Evolutionary conservation across 2,797 vertebrate genomes (phyloP).

Genomic region (Valencia hispanica): DNA sequence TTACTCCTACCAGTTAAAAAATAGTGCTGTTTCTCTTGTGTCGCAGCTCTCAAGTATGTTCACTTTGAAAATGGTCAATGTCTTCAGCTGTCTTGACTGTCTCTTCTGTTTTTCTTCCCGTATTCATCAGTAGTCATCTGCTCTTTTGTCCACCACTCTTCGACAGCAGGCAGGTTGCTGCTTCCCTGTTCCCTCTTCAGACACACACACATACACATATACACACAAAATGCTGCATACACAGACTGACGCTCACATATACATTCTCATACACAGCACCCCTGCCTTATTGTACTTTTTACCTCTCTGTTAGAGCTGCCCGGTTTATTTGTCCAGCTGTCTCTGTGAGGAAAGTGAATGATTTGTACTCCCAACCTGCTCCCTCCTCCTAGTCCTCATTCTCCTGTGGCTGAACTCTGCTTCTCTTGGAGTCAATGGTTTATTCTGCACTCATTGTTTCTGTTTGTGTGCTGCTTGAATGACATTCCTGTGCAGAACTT

Average conservation of each 20-base stretch:
- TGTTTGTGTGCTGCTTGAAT: slow-evolving; percentile 64
- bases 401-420: slow-evolving; percentile 55
- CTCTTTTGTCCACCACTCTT: slow-evolving; percentile 75
- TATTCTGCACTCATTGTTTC: slow-evolving; percentile 70
- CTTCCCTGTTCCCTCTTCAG: slow-evolving; percentile 33
- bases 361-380: slow-evolving; percentile 68
- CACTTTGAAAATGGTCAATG: slow-evolving; percentile 28
- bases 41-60: slow-evolving; percentile 11
- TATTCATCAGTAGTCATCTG: slow-evolving; percentile 73
- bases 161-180: slow-evolving; percentile 77
- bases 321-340: slow-evolving; percentile 64
- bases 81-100: slow-evolving; percentile 53
- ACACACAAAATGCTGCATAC: not conserved
- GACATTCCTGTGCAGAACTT: slow-evolving; percentile 52
- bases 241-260: slow-evolving; percentile 18
- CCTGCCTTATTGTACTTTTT: slow-evolving; percentile 52
- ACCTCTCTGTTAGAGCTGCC: slow-evolving; percentile 61
- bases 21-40: slow-evolving; percentile 11
- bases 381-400: slow-evolving; percentile 44
- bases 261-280: slow-evolving; percentile 10
- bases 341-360: slow-evolving; percentile 74
- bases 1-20: not conserved
- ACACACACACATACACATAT: slow-evolving; percentile 5
- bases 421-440: slow-evolving; percentile 67
- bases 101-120: slow-evolving; percentile 64